phyloP scores from a whole-genome alignment of 2,113 vertebrate genomes.

The Misgurnus anguillicaudatus region DNA sequence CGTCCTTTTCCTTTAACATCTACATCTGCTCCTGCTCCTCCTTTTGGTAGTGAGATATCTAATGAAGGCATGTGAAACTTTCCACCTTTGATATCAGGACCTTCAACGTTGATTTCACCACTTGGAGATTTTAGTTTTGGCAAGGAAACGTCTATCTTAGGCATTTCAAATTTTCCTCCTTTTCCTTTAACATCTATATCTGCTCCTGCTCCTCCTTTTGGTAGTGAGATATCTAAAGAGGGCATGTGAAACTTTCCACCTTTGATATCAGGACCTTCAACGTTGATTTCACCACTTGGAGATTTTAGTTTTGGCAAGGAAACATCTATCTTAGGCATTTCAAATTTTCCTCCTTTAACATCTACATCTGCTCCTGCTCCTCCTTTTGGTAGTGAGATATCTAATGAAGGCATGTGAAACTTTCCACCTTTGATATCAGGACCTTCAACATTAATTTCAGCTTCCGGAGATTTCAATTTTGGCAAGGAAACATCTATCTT shows the following conservation, averaged over 20 bases:
- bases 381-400: neutral
- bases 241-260: conserved; percentile 50
- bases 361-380: neutral
- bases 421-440: conserved; percentile 51
- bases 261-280: conserved; percentile 37
- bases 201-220: neutral
- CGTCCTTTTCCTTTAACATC: conserved; percentile 41
- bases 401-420: neutral
- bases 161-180: conserved; percentile 37
- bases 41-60: conserved; percentile 63
- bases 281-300: neutral
- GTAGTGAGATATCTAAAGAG: neutral
- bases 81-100: conserved; percentile 43
- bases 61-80: conserved; percentile 62
- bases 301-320: neutral
- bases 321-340: neutral
- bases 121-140: conserved; percentile 28
- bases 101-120: neutral
- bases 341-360: conserved; percentile 39
- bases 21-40: conserved; percentile 51
- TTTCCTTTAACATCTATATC: conserved; percentile 1
- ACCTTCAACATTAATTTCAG: conserved; percentile 3
- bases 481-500: neutral
- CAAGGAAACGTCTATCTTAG: conserved; percentile 35
- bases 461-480: neutral